Conservation (phyloP, 2,888 invertebrate species). For the Apeira syringaria region DNA sequence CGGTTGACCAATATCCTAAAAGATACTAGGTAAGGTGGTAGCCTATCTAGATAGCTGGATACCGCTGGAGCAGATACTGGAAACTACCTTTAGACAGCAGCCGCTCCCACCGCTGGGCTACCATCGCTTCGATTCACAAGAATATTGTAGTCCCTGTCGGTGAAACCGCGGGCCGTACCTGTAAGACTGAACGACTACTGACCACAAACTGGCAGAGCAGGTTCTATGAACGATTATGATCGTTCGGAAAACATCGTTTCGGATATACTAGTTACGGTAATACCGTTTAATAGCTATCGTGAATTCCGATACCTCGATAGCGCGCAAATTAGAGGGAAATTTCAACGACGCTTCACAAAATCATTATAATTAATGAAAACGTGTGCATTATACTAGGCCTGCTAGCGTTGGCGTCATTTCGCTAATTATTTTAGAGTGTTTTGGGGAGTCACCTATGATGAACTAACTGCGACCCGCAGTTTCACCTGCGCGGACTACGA, state of each 20-base stretch:
- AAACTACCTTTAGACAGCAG: too few relatives aligned
- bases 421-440: conserved; percentile 2
- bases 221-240: conserved; percentile 3
- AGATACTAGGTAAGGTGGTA: too few relatives aligned
- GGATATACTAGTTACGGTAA: neutral
- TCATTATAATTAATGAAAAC: conserved; percentile 36
- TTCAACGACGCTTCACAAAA: conserved; percentile 42
- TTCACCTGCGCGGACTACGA: too few relatives aligned
- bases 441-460: too few relatives aligned
- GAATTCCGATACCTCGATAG: conserved; percentile 30
- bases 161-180: too few relatives aligned
- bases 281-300: conserved; percentile 4
- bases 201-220: conserved; percentile 1
- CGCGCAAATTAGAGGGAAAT: conserved; percentile 40
- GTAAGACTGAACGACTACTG: conserved; percentile 1
- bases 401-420: neutral
- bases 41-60: too few relatives aligned
- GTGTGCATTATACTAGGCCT: conserved; percentile 6
- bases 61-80: too few relatives aligned
- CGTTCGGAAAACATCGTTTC: conserved; percentile 1
- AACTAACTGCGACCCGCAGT: too few relatives aligned
- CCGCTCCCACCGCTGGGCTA: too few relatives aligned
- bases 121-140: too few relatives aligned
- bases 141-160: too few relatives aligned
- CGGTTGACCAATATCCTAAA: too few relatives aligned